These are phyloP conservation scores for Vanessa tameamea DNA, from an alignment of 1,140 invertebrate genomes.

Conservation along the genomic window DNA sequence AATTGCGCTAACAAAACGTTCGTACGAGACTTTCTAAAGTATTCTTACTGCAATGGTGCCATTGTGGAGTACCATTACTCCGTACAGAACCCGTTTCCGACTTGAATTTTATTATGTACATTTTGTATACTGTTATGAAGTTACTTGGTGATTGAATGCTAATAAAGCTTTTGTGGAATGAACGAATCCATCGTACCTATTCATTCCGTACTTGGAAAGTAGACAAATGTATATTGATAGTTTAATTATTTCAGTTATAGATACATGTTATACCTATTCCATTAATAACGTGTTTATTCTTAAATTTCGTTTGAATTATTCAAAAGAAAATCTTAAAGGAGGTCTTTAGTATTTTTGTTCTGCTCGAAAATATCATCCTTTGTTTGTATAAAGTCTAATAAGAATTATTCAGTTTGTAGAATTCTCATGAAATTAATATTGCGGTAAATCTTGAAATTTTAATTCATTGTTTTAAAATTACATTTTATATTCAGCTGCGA, in stretches of 20 bases:
- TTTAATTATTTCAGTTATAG: no score
- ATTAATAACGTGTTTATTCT: no score
- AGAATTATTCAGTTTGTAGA: slow-evolving; percentile 2
- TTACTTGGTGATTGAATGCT: slow-evolving; percentile 9
- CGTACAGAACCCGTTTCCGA: slow-evolving; percentile 34
- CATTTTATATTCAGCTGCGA: slow-evolving; percentile 36
- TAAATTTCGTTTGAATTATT: no score
- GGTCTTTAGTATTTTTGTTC: not conserved
- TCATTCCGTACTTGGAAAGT: no score
- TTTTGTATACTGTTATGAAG: slow-evolving; percentile 18
- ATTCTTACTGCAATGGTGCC: slow-evolving; percentile 37
- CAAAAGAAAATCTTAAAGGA: not conserved
- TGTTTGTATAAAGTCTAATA: not conserved
- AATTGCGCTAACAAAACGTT: slow-evolving; percentile 70
- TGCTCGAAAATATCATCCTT: not conserved
- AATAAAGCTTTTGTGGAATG: slow-evolving; percentile 4
- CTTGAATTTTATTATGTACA: slow-evolving; percentile 14
- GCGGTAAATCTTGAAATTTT: slow-evolving; percentile 17
- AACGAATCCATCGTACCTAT: not conserved
- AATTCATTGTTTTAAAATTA: slow-evolving; percentile 20
- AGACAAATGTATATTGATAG: no score
- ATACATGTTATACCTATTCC: no score
- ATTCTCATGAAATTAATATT: slow-evolving; percentile 1
- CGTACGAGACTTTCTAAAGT: slow-evolving; percentile 47
- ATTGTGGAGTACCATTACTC: slow-evolving; percentile 31